These are phyloP conservation scores for Theocolax elegans DNA, from an alignment of 1,140 invertebrate genomes.

Conservation along the genomic window DNA sequence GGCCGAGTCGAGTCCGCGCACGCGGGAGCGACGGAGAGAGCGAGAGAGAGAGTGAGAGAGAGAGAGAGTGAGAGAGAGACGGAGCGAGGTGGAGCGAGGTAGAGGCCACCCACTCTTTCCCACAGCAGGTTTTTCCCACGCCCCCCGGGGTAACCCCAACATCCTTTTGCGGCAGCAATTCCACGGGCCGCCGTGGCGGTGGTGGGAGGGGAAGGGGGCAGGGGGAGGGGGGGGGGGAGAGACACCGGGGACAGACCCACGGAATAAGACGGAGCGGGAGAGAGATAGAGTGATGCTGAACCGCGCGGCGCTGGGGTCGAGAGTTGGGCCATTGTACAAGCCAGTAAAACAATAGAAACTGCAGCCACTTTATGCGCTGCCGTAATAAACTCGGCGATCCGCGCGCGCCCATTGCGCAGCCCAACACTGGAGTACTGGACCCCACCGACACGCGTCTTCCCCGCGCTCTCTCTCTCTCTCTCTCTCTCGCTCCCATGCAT, in stretches of 20 bases:
- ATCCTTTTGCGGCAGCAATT: conserved; percentile 72
- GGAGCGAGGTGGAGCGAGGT: conserved; percentile 55
- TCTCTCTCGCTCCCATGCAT: not conserved
- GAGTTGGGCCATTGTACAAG: conserved; percentile 55
- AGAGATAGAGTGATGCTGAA: conserved; percentile 44
- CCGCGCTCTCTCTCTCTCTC: not conserved
- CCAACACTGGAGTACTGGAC: not conserved
- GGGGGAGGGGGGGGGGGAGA: conserved; percentile 29
- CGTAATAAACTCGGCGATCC: conserved; percentile 50
- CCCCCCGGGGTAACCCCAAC: conserved; percentile 79
- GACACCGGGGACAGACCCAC: not conserved
- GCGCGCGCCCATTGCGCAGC: conserved; percentile 27
- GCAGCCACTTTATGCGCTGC: conserved; percentile 54
- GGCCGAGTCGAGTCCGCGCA: too few species aligned
- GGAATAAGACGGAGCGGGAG: conserved; percentile 34
- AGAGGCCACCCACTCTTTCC: conserved; percentile 81
- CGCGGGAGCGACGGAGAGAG: too few species aligned
- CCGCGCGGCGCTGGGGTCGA: conserved; percentile 58
- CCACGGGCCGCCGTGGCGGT: conserved; percentile 52
- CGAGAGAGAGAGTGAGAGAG: not conserved
- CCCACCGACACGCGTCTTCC: not conserved
- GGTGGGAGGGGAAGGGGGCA: conserved; percentile 42
- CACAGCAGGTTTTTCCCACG: conserved; percentile 83
- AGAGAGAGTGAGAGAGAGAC: conserved; percentile 11
- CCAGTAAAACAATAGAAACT: conserved; percentile 63